A percentile compares a stretch with the other conserved stretches of the same genome.
These are phyloP conservation scores for Malaclemys terrapin DNA, from an alignment of 2,113 vertebrate species.

Conservation along the genomic window DNA sequence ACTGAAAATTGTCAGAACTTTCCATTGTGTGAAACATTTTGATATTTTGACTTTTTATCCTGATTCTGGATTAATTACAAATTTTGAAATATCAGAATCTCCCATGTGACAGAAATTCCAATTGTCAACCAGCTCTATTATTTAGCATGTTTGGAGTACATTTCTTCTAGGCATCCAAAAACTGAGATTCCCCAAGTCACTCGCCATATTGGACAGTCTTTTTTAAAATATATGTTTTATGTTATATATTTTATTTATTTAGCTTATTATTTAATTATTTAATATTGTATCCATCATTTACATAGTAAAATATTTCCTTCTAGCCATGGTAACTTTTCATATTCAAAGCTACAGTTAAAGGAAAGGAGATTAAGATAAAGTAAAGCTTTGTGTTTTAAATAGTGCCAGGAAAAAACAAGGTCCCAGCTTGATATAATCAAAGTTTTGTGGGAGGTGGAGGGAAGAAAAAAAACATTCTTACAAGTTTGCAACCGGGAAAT, in stretches of 20 bases:
- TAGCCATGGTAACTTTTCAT: background rate
- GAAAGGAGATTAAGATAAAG: conserved; percentile 2
- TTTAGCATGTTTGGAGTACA: background rate
- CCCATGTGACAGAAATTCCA: background rate
- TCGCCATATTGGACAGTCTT: background rate
- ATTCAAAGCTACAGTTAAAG: background rate
- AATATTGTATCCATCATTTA: background rate
- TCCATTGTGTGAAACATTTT: background rate
- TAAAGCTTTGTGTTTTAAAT: background rate
- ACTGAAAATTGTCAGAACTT: background rate
- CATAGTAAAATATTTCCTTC: background rate
- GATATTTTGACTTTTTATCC: background rate
- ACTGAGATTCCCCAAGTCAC: background rate
- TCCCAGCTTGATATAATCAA: background rate
- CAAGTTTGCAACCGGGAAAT: background rate
- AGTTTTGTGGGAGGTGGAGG: background rate
- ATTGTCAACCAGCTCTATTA: background rate
- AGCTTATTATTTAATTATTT: background rate
- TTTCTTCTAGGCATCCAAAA: background rate
- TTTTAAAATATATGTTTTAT: background rate
- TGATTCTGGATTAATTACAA: background rate
- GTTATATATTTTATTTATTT: background rate
- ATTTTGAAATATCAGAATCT: background rate
- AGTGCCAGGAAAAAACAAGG: background rate
- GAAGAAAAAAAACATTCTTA: background rate